Evolutionary conservation across 2,888 invertebrate species (phyloP).

Genomic region (Macaria liturata): DNA sequence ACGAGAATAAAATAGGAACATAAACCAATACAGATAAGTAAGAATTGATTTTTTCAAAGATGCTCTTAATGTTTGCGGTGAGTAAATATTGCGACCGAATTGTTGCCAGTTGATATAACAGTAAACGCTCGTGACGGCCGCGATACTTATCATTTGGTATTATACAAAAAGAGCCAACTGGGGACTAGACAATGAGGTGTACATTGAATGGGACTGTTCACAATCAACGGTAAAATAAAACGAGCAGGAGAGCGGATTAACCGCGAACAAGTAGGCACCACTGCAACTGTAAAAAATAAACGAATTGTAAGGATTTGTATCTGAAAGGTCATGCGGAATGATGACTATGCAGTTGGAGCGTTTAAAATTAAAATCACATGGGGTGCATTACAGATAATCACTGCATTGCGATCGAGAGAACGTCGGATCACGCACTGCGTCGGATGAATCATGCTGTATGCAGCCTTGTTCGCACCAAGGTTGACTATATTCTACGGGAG

Average conservation of each 20-base stretch:
- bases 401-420: slow-evolving; percentile 48
- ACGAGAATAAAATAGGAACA: slow-evolving; percentile 46
- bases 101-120: slow-evolving; percentile 60
- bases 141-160: slow-evolving; percentile 59
- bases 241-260: slow-evolving; percentile 48
- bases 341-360: slow-evolving; percentile 10
- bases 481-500: slow-evolving; percentile 46
- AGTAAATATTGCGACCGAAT: slow-evolving; percentile 58
- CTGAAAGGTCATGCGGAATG: slow-evolving; percentile 1
- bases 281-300: slow-evolving; percentile 1
- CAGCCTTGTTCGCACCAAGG: slow-evolving; percentile 64
- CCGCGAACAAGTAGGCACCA: slow-evolving; percentile 36
- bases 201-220: slow-evolving; percentile 52
- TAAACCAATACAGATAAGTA: slow-evolving; percentile 60
- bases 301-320: slow-evolving; percentile 13
- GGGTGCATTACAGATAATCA: slow-evolving; percentile 47
- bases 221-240: slow-evolving; percentile 61
- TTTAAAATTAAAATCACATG: slow-evolving; percentile 37
- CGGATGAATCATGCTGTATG: slow-evolving; percentile 48
- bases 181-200: slow-evolving; percentile 54
- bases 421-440: slow-evolving; percentile 47
- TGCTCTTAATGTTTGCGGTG: slow-evolving; percentile 45
- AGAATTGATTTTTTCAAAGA: slow-evolving; percentile 50
- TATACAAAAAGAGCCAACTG: slow-evolving; percentile 57
- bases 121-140: slow-evolving; percentile 63